phyloP scores from a whole-genome alignment of 2,797 vertebrate species.

The Melanogrammus aeglefinus region DNA sequence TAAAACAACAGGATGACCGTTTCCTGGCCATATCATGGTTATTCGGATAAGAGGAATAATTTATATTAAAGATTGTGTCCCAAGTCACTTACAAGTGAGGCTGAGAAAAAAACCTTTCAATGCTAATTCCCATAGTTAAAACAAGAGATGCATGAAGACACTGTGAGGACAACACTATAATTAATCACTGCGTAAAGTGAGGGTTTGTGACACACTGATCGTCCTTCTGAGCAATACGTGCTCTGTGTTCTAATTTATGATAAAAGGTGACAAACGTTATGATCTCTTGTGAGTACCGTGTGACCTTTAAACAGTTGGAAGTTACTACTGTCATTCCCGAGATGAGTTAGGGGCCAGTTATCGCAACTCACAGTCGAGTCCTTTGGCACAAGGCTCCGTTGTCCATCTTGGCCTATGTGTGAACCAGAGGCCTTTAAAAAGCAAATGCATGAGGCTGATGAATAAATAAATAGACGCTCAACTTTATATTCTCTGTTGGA shows the following conservation, averaged over 20 bases:
- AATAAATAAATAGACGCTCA: constrained; percentile 70
- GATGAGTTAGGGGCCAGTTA: neutral
- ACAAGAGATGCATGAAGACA: neutral
- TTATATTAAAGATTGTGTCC: neutral
- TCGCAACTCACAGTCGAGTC: constrained; percentile 34
- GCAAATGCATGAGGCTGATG: constrained; percentile 63
- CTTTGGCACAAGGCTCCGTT: constrained; percentile 53
- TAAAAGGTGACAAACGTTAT: neutral
- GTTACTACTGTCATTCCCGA: neutral
- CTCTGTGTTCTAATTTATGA: neutral
- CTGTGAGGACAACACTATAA: neutral
- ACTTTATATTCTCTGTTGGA: constrained; percentile 35
- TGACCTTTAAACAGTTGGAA: neutral
- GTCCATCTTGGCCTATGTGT: constrained; percentile 54
- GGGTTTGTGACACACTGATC: neutral
- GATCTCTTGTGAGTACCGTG: neutral
- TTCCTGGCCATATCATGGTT: neutral
- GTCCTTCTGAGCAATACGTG: neutral
- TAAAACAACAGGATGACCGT: neutral
- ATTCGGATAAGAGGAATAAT: neutral
- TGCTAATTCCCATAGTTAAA: neutral
- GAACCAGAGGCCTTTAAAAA: constrained; percentile 58
- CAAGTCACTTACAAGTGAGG: neutral
- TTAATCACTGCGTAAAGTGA: neutral
- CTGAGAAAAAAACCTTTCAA: neutral